phyloP scores from a whole-genome alignment of 2,888 invertebrate species.

The Axea sp. region DNA sequence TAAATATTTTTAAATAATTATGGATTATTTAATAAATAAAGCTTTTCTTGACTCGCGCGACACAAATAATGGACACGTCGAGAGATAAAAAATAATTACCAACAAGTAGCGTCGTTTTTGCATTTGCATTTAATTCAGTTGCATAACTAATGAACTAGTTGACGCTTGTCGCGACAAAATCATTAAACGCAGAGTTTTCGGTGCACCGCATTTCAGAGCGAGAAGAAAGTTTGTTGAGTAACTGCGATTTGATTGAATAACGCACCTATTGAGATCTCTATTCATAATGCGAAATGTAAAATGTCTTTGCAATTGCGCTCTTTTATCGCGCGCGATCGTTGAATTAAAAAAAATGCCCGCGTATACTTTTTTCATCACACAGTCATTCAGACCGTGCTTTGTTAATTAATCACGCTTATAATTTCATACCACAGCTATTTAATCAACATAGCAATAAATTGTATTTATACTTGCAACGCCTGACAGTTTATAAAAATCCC shows the following conservation, averaged over 20 bases:
- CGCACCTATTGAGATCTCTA: conserved; percentile 46
- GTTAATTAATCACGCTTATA: conserved; percentile 43
- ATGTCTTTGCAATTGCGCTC: conserved; percentile 20
- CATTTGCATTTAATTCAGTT: conserved; percentile 4
- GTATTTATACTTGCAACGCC: neutral
- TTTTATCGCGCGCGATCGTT: conserved; percentile 12
- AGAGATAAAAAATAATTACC: too few species aligned
- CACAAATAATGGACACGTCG: too few species aligned
- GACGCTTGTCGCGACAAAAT: conserved; percentile 46
- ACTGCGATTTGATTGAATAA: conserved; percentile 47
- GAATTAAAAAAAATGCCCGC: conserved; percentile 15
- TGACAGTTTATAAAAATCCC: conserved; percentile 4
- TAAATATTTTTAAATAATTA: too few species aligned
- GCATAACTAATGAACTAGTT: conserved; percentile 38
- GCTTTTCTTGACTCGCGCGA: too few species aligned
- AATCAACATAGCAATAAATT: conserved; percentile 27
- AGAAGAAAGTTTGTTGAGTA: conserved; percentile 59
- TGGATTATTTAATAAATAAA: too few species aligned
- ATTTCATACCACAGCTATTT: conserved; percentile 1
- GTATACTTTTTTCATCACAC: conserved; percentile 15
- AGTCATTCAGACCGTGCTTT: conserved; percentile 6
- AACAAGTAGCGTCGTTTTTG: too few species aligned
- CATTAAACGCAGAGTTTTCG: conserved; percentile 47
- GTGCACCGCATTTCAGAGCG: conserved; percentile 45
- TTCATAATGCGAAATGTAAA: conserved; percentile 36